These are phyloP conservation scores for Rafetus swinhoei DNA, from an alignment of 2,113 vertebrate genomes.

Conservation along the genomic window DNA sequence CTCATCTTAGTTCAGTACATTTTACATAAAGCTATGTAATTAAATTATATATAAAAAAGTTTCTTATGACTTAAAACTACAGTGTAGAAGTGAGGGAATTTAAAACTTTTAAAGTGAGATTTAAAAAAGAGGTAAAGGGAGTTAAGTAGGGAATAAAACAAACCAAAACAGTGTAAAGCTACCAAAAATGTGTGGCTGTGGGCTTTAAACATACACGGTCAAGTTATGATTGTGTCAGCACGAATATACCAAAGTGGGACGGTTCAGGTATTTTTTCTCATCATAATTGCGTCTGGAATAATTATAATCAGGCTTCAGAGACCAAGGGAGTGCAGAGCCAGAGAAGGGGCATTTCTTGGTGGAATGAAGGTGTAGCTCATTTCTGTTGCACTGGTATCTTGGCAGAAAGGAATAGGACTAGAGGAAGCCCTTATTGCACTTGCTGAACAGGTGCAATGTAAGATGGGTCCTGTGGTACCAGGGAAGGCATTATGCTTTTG, in stretches of 20 bases:
- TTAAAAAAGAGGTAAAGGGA: background rate
- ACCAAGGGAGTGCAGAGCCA: no score
- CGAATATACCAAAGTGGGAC: background rate
- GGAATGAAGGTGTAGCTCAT: background rate
- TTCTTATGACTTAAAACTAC: background rate
- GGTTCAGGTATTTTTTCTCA: background rate
- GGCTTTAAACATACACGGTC: background rate
- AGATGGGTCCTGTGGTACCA: slow-evolving; percentile 7
- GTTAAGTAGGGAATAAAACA: background rate
- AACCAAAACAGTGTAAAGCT: background rate
- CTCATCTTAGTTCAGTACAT: background rate
- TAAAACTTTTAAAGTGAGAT: background rate
- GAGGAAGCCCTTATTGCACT: slow-evolving; percentile 28
- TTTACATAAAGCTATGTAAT: background rate
- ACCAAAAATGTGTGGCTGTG: rapidly evolving
- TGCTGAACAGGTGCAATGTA: background rate
- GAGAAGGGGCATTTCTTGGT: background rate
- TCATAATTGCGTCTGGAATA: no score
- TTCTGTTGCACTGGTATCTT: background rate
- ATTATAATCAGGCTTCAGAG: background rate
- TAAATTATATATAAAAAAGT: background rate
- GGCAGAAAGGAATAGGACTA: background rate
- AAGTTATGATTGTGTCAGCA: background rate
- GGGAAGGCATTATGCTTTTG: slow-evolving; percentile 36
- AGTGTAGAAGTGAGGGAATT: rapidly evolving